Percentiles rank a stretch among this genome's conserved stretches.
Evolutionary conservation across 2,888 invertebrate species (phyloP).

Genomic region (Lasioglossum oenotherae): DNA sequence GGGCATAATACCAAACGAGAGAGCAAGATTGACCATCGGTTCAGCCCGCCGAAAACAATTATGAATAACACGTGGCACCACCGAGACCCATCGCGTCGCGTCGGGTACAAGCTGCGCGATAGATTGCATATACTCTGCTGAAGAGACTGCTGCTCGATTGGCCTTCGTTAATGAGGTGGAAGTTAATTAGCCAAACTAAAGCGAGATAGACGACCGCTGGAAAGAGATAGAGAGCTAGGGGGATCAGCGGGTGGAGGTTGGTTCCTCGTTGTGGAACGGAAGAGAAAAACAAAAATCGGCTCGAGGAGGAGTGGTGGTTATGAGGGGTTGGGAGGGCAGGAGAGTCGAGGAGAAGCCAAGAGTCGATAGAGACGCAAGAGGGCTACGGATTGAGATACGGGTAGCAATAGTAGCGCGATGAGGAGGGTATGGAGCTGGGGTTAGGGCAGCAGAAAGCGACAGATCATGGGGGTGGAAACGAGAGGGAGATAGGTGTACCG

Average conservation of each 20-base stretch:
- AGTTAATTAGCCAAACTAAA: slow-evolving; percentile 81
- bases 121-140: slow-evolving; percentile 50
- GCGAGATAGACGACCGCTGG: slow-evolving; percentile 47
- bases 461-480: slow-evolving; percentile 34
- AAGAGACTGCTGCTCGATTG: slow-evolving; percentile 73
- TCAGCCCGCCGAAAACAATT: slow-evolving; percentile 61
- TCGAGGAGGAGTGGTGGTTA: neutral
- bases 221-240: slow-evolving; percentile 42
- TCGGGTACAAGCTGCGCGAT: slow-evolving; percentile 37
- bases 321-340: neutral
- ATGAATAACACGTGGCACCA: slow-evolving; percentile 63
- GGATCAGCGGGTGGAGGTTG: neutral
- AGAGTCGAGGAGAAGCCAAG: neutral
- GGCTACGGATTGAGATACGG: slow-evolving; percentile 56
- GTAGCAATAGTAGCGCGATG: slow-evolving; percentile 51
- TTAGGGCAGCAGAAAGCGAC: slow-evolving; percentile 46
- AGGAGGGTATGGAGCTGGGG: neutral
- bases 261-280: slow-evolving; percentile 20
- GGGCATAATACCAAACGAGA: slow-evolving; percentile 26
- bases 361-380: slow-evolving; percentile 19
- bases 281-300: slow-evolving; percentile 41
- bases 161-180: slow-evolving; percentile 81
- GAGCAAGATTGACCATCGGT: slow-evolving; percentile 46
- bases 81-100: slow-evolving; percentile 35
- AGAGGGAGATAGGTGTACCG: slow-evolving; percentile 48